These are phyloP conservation scores for Pinctada fucata DNA, from an alignment of 2,888 invertebrate species.

Conservation along the genomic window DNA sequence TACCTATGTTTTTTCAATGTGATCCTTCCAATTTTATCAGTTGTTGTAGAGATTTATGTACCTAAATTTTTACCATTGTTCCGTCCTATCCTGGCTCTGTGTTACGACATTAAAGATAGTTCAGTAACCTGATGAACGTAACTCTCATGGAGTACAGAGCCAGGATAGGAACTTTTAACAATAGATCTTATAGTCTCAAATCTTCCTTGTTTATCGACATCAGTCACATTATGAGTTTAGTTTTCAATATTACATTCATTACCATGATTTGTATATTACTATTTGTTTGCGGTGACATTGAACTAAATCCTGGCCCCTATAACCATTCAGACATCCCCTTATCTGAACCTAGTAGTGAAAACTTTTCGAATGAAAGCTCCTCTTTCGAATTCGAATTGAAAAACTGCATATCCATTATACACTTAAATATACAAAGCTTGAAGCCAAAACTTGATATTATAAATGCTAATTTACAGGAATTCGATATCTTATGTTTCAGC, in stretches of 20 bases:
- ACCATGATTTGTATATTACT: neutral
- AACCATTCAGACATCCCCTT: neutral
- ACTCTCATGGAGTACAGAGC: no score
- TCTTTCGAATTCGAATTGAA: neutral
- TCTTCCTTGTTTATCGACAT: no score
- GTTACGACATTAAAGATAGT: no score
- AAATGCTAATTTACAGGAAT: neutral
- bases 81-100: no score
- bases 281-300: neutral
- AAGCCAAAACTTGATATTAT: conserved; percentile 5
- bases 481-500: neutral
- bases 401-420: neutral
- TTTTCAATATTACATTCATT: neutral
- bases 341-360: neutral
- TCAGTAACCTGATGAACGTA: no score
- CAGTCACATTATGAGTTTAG: no score
- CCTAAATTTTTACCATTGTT: no score
- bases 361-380: neutral
- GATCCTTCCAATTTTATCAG: no score
- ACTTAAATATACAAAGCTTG: conserved; percentile 2
- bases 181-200: no score
- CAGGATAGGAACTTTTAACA: no score
- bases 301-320: neutral
- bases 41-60: no score
- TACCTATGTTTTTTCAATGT: no score